Conservation (phyloP, 2,113 vertebrate species). For the Suncus etruscus region DNA sequence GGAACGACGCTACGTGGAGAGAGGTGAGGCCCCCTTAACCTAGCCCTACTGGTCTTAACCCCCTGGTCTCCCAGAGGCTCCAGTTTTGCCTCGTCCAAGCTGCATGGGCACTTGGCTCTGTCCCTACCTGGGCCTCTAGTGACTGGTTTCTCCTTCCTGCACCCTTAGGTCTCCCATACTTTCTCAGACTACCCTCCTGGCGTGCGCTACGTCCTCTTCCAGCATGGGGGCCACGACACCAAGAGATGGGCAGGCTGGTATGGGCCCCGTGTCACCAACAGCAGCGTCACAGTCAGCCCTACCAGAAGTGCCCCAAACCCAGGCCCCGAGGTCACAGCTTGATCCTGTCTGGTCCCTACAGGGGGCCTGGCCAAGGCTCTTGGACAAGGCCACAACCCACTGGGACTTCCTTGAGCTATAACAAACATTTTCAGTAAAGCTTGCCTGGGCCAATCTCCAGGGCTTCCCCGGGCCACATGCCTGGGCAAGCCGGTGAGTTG, state of each 20-base stretch:
- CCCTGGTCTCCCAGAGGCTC: no score
- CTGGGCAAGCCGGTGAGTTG: no score
- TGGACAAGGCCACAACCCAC: no score
- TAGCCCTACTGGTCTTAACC: no score
- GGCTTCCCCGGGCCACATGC: no score
- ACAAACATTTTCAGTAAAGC: no score
- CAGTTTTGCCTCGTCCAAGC: not conserved
- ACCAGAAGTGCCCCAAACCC: slow-evolving; percentile 10
- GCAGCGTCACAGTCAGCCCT: slow-evolving; percentile 90
- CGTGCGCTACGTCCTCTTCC: slow-evolving; percentile 92
- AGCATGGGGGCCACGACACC: slow-evolving; percentile 93
- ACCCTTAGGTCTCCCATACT: slow-evolving; percentile 90
- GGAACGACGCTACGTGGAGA: slow-evolving; percentile 86
- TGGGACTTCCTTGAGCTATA: no score
- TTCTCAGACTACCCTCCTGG: slow-evolving; percentile 93
- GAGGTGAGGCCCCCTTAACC: slow-evolving; percentile 79
- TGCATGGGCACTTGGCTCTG: not conserved
- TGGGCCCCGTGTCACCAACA: slow-evolving; percentile 94
- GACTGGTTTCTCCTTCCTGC: not conserved
- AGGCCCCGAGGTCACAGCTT: not conserved
- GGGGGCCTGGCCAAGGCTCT: not conserved
- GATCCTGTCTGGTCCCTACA: no score
- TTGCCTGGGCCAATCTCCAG: no score
- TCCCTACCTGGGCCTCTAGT: no score
- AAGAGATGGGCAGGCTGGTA: slow-evolving; percentile 96